Percentiles rank a stretch among this genome's conserved stretches.
phyloP scores from a whole-genome alignment of 2,113 vertebrate species.

The Xenopus tropicalis region UCB_Xtro_10.0 CM004449.2:96460501-96461000 shows the following conservation, averaged over 20 bases:
- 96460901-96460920: constrained; percentile 38
- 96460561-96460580: neutral
- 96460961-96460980: constrained; percentile 32
- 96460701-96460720: neutral
- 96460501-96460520: neutral
- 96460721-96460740: constrained; percentile 22
- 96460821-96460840: constrained; percentile 6
- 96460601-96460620: neutral
- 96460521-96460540: neutral
- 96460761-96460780: constrained; percentile 13
- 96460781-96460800: constrained; percentile 33
- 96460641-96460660: neutral
- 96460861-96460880: constrained; percentile 34
- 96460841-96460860: constrained; percentile 7
- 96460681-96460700: neutral
- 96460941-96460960: constrained; percentile 28
- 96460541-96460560: neutral
- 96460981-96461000: constrained; percentile 27
- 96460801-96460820: constrained; percentile 33
- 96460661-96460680: neutral
- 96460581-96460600: neutral
- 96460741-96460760: constrained; percentile 24
- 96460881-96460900: constrained; percentile 15
- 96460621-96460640: neutral
- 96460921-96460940: constrained; percentile 22